Conservation (phyloP, 2,888 invertebrate genomes). For the Thecocarcelia acutangulata region DNA sequence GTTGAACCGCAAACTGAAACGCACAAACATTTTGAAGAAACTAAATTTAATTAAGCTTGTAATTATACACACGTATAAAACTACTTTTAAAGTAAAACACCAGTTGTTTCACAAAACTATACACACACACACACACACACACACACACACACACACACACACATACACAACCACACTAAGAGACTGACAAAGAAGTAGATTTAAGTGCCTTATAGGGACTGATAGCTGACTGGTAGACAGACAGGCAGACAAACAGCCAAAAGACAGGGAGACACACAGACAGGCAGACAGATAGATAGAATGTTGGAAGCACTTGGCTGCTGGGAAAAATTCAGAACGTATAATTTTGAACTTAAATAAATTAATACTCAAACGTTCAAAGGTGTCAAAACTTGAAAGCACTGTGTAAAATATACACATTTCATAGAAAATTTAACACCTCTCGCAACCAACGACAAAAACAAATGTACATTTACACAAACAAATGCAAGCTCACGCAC, state of each 20-base stretch:
- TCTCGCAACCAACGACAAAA: slow-evolving; percentile 20
- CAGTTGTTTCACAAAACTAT: background rate
- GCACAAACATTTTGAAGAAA: slow-evolving; percentile 29
- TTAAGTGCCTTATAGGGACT: background rate
- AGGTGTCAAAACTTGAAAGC: slow-evolving; percentile 57
- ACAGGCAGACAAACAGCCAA: background rate
- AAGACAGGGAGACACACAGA: background rate
- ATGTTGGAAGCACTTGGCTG: slow-evolving; percentile 17
- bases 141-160: background rate
- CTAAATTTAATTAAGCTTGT: slow-evolving; percentile 56
- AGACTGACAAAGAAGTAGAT: background rate
- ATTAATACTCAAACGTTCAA: slow-evolving; percentile 54
- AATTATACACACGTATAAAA: slow-evolving; percentile 48
- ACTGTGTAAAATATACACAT: slow-evolving; percentile 25
- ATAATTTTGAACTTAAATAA: slow-evolving; percentile 60
- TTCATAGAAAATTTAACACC: slow-evolving; percentile 35
- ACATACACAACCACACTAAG: background rate
- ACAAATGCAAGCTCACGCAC: background rate
- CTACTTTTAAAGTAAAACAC: slow-evolving; percentile 40
- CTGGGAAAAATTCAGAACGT: slow-evolving; percentile 28
- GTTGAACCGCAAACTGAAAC: slow-evolving; percentile 14
- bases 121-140: background rate
- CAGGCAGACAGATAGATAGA: slow-evolving; percentile 1
- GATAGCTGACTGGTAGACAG: background rate
- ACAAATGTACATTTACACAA: slow-evolving; percentile 9